phyloP scores from a whole-genome alignment of 1,140 invertebrate species.

The Ptiloglossa arizonensis region DNA sequence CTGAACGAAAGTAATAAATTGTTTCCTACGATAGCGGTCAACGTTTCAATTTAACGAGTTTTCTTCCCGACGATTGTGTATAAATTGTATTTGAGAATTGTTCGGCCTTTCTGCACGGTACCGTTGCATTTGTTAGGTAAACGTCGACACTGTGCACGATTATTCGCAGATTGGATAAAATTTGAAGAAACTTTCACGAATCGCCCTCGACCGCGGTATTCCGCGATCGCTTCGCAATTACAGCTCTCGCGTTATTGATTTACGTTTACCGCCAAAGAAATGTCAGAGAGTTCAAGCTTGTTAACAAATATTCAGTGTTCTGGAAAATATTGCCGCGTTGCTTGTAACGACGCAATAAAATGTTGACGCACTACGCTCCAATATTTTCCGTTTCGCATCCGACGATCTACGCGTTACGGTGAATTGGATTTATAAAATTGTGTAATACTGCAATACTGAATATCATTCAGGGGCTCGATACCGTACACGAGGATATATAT shows the following conservation, averaged over 20 bases:
- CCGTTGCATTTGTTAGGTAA: too few relatives aligned
- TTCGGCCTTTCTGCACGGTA: too few relatives aligned
- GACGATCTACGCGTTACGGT: neutral
- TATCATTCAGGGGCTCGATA: too few relatives aligned
- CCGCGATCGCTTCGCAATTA: neutral
- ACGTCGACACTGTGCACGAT: too few relatives aligned
- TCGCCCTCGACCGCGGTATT: neutral
- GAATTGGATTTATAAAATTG: neutral
- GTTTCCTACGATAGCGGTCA: too few relatives aligned
- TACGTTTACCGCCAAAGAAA: constrained; percentile 3
- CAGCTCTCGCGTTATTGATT: neutral
- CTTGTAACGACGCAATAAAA: neutral
- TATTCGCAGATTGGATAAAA: too few relatives aligned
- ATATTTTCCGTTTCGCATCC: neutral
- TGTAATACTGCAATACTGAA: too few relatives aligned
- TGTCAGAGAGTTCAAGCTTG: neutral
- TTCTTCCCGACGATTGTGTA: too few relatives aligned
- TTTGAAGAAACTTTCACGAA: neutral
- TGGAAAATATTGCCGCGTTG: neutral
- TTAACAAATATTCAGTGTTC: neutral
- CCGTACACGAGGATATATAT: too few relatives aligned
- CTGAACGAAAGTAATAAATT: too few relatives aligned
- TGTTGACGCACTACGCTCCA: neutral
- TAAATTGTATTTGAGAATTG: too few relatives aligned
- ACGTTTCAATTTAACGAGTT: too few relatives aligned